Evolutionary conservation across 2,797 vertebrate genomes (phyloP), one percentile per base, ranked within the genome.

Genomic region (Prunella strophiata): DNA sequence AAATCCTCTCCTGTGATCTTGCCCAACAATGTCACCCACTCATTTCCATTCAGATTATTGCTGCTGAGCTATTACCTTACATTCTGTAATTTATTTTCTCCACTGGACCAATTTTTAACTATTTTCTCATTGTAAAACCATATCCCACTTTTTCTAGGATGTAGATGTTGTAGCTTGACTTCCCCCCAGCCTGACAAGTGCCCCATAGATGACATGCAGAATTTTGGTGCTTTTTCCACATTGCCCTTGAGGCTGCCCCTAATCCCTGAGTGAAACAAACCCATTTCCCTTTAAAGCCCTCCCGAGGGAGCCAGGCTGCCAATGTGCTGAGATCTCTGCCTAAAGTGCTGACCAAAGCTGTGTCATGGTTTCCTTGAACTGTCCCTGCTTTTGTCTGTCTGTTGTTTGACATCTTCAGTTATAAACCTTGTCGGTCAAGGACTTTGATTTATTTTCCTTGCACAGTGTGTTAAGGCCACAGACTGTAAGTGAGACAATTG

Each of bases 341-440:
- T 38, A 3, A 94, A 93, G 11, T 84, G 94, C 95, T 96, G 95
- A 96, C 66, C 93, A 93, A 96, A 72, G 94, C 93, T 65, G 59
- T 86, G 76, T 72, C 93, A 51, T 19, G 43, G 16, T 88, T 95
- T 88, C 96, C 96, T 96, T 96, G 95, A 96, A 78, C 94, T 79
- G 89, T 78, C 89, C 93, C 94, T 94, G 88, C n/a, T 27, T 63
- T 27, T 81, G 66, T 73, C 79, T 94, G 58, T 9, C 79, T 93
- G 50, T 2, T 83, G 78, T 86, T 90, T 90, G 83, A 73, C 88
- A 76, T 66, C 66, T 68, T 27, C 70, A 30, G 83, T 38, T 45
- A 85, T 75, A 96, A 95, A 94, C 85, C 62, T 59, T 38, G 62
- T 29, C 0, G 15, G 88, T 86, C 89, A 93, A 91, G 85, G 94